Evolutionary conservation across 2,888 invertebrate genomes (phyloP), one percentile per base, ranked within the genome.

Genomic region (Pocota personata): DNA sequence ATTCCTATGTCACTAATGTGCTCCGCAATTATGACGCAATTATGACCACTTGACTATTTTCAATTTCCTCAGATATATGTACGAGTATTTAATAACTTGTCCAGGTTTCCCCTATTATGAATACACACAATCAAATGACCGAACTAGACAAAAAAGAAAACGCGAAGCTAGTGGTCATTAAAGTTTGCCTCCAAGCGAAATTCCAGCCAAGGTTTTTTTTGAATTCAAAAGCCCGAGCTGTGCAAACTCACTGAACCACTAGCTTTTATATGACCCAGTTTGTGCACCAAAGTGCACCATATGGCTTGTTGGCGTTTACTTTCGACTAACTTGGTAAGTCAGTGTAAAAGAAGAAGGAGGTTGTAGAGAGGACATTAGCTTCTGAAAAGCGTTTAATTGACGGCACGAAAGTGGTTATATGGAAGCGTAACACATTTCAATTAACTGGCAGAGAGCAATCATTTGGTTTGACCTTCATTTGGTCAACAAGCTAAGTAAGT

Each of bases 391-490:
- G 14, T 64, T 64, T 66, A 66, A 24, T 24, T 66, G 48, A 66
- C 21, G 21, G 8, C 35, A 66, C 21, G 14, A 64, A n/a, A 32
- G 19, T 19, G 32, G 16, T 32, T 64, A n/a, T 64, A n/a, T 62
- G 21, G 48, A 48, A 64, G 64, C 48, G 48, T 64, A 64, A 64
- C 64, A 43, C 48, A 35, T 32, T 64, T 64, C 48, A 46, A 48
- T 64, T 35, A 48, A 48, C 37, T 27, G 27, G 27, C 32, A 2
- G 12, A 46, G 46, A 62, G 46, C 14, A 66, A 66, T 66, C 24
- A 21, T 50, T 35, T 50, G 66, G 48, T n/a, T 50, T 66, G 66
- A 50, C 66, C 66, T 66, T 66, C 46, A 48, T 48, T 64, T 48
- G 12, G 24, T 48, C 35, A 10, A 21, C 10, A 30, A 32, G 40